phyloP scores from a whole-genome alignment of 1,140 invertebrate genomes.

The Cyphomyrmex costatus region DNA sequence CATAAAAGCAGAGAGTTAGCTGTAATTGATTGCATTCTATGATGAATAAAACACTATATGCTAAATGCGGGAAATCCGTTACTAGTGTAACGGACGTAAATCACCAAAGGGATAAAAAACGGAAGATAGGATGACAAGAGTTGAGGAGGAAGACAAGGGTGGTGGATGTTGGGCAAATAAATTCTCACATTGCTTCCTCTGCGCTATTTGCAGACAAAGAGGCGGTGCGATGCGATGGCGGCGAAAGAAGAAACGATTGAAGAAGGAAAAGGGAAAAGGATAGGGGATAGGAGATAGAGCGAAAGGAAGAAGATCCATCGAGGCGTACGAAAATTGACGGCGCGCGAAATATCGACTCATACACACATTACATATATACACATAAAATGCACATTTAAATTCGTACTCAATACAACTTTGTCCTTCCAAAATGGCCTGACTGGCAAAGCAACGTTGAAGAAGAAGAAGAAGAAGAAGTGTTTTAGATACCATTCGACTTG shows the following conservation, averaged over 20 bases:
- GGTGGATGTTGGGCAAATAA: slow-evolving; percentile 69
- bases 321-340: slow-evolving; percentile 14
- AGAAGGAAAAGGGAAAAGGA: slow-evolving; percentile 40
- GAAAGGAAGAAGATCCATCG: slow-evolving; percentile 19
- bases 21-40: not conserved
- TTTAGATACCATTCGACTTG: slow-evolving; percentile 19
- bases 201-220: slow-evolving; percentile 79
- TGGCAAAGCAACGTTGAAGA: slow-evolving; percentile 26
- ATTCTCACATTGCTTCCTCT: slow-evolving; percentile 71
- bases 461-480: slow-evolving; percentile 12
- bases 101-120: slow-evolving; percentile 23
- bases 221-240: slow-evolving; percentile 75
- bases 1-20: not conserved
- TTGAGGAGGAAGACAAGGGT: slow-evolving; percentile 3
- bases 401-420: slow-evolving; percentile 42
- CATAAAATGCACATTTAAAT: slow-evolving; percentile 46
- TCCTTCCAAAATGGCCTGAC: slow-evolving; percentile 52
- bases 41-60: not conserved
- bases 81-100: slow-evolving; percentile 25
- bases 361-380: slow-evolving; percentile 48
- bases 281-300: slow-evolving; percentile 20
- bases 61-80: slow-evolving; percentile 22
- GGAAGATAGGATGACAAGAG: slow-evolving; percentile 14
- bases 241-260: slow-evolving; percentile 72
- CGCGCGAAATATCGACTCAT: slow-evolving; percentile 51